Evolutionary conservation across 1,140 invertebrate species (phyloP), one percentile per base, ranked within the genome.

Genomic region (Drosophila kanapiae): DNA sequence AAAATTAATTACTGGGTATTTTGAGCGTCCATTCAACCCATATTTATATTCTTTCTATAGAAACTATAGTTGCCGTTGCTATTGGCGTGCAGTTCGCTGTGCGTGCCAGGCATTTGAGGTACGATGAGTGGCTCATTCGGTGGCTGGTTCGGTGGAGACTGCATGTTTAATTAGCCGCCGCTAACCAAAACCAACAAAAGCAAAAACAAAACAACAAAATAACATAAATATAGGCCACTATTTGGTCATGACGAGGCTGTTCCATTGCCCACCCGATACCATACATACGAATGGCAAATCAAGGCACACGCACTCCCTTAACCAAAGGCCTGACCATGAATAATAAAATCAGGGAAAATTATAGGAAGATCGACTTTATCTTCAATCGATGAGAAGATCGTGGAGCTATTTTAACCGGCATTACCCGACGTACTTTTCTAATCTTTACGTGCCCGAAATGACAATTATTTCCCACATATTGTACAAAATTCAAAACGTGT

Each of bases 161-260:
- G 84, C 83, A 83, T 88, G 78, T 78, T 63, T 88, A 86, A 86
- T 87, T 87, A 86, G 76, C 67, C 81, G 51, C 62, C 63, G 82
- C 65, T 86, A 80, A 86, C 63, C 54, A 78, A 79, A 63, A 48
- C 38, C 38, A 54, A 49, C 74, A 40, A 31, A 54, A 57, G 54
- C 65, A 16, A 53, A 79, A 49, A 49, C 14, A 59, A 69, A 65
- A 31, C 3, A 23, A 51, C 75, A 42, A 49, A 57, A 62, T 38
- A 74, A 23, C 43, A 38, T 18, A 65, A 62, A 78, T 68, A 86
- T 85, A 65, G 82, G 82, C 81, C 72, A 76, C 13, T 64, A 42
- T 53, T 80, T 65, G 68, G 59, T 27, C 68, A 64, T 60, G 62
- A 53, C 80, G 54, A 74, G 75, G 75, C 69, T 77, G 62, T 70